phyloP scores from a whole-genome alignment of 1,140 invertebrate species.

The Musca vetustissima region DNA sequence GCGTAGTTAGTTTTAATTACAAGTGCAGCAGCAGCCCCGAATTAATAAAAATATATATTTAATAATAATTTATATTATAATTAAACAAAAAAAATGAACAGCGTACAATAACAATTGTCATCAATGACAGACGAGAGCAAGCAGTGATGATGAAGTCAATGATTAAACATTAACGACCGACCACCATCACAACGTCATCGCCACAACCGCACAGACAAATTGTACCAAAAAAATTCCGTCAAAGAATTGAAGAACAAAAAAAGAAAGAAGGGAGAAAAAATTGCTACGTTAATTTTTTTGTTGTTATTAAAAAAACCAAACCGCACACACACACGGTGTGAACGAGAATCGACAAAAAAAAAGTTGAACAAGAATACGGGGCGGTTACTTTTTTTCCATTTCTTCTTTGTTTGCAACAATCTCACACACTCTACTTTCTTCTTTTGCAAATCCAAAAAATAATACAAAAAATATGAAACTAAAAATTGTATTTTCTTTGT shows the following conservation, averaged over 20 bases:
- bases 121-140: background rate
- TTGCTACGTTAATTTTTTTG: background rate
- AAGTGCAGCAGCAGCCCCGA: slow-evolving; percentile 19
- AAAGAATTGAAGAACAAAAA: background rate
- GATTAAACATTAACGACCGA: slow-evolving; percentile 3
- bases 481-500: too few species aligned
- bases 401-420: slow-evolving; percentile 1
- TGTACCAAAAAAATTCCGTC: slow-evolving; percentile 16
- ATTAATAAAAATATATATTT: slow-evolving; percentile 1
- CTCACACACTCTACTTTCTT: background rate
- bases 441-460: too few species aligned
- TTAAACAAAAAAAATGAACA: slow-evolving; percentile 2
- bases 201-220: background rate
- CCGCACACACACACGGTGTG: background rate
- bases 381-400: slow-evolving; percentile 21
- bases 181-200: slow-evolving; percentile 5
- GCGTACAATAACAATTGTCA: background rate
- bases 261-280: slow-evolving; percentile 9
- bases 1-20: slow-evolving; percentile 6
- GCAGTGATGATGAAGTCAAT: slow-evolving; percentile 11
- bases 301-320: background rate
- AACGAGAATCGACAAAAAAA: too few species aligned
- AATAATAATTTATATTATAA: too few species aligned
- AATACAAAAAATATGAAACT: slow-evolving; percentile 14
- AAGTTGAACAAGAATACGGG: slow-evolving; percentile 21